Evolutionary conservation across 2,797 vertebrate species (phyloP), one percentile per base, ranked within the genome.

Genomic region (Somateria mollissima): DNA sequence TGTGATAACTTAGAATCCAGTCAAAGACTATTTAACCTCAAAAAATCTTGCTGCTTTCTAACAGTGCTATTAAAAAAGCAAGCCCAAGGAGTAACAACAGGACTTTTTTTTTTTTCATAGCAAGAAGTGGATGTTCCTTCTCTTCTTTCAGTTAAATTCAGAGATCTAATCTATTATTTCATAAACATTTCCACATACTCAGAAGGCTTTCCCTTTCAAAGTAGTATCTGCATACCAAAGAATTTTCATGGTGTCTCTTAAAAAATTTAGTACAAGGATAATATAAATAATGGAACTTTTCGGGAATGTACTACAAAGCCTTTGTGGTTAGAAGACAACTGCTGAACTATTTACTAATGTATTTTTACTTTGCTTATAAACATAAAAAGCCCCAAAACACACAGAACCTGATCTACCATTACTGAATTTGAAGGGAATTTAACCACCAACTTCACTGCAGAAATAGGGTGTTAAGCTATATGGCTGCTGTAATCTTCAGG

Each of bases 141-240:
- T 79, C 21, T 82, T 60, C 49, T 69, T 49, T 28, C 64, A 80
- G 28, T 80, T 65, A 47, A 90, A 82, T 27, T 45, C 37, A 19
- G 67, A 89, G 66, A 94, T 81, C 25, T 74, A 77, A 90, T 89
- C 90, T 88, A 22, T 28, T 8, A 49, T 70, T 73, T 70, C 34
- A 47, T 84, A 87, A 90, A 77, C 41, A 41, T 84, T 96, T 91
- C 84, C 72, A 91, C 41, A 94, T 53, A 90, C 43, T 87, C n/a
- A 61, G 88, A 90, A 75, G 47, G 27, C 28, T 60, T 84, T 87
- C 71, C 51, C 39, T 91, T 94, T 81, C 91, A 90, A 94, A 91
- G 82, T 4, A 84, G 32, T 15, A 90, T 89, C 74, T 93, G 53
- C 67, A 80, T 92, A 93, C 43, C 74, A 58, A 94, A 84, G 18